phyloP scores from a whole-genome alignment of 30 jellyfish, hydroid and myxozoan genomes.

The Morbakka virulenta region DNA sequence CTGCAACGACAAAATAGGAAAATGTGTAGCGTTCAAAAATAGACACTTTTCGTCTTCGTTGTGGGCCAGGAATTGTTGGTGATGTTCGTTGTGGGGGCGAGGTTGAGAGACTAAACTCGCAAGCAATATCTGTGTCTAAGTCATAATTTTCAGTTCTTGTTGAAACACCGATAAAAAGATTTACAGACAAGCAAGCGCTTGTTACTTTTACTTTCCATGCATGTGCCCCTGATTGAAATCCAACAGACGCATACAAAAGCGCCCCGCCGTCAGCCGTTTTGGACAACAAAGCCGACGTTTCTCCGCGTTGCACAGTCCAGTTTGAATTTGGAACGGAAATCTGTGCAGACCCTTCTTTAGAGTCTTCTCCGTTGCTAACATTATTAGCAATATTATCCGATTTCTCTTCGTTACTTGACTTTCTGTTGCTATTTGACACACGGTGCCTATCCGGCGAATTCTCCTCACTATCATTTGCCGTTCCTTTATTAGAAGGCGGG shows the following conservation, averaged over 20 bases:
- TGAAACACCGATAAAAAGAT: background rate
- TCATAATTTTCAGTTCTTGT: background rate
- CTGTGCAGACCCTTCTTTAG: background rate
- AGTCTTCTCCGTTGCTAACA: background rate
- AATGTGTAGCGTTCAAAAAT: background rate
- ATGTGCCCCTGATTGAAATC: background rate
- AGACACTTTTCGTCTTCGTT: background rate
- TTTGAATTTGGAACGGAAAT: background rate
- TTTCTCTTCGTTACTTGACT: background rate
- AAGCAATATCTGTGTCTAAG: background rate
- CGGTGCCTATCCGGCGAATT: background rate
- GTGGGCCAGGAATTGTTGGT: background rate
- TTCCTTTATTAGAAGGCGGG: background rate
- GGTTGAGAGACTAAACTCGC: background rate
- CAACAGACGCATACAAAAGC: background rate
- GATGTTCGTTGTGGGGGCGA: background rate
- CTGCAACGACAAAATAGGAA: background rate
- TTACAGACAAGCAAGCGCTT: background rate
- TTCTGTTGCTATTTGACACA: background rate
- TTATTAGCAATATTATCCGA: background rate
- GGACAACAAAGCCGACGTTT: background rate
- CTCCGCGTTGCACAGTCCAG: background rate
- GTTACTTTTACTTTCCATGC: background rate
- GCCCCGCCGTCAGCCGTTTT: background rate
- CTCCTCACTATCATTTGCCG: background rate